Evolutionary conservation across 2,797 vertebrate genomes (phyloP).

Genomic region (Ataeniobius toweri): DNA sequence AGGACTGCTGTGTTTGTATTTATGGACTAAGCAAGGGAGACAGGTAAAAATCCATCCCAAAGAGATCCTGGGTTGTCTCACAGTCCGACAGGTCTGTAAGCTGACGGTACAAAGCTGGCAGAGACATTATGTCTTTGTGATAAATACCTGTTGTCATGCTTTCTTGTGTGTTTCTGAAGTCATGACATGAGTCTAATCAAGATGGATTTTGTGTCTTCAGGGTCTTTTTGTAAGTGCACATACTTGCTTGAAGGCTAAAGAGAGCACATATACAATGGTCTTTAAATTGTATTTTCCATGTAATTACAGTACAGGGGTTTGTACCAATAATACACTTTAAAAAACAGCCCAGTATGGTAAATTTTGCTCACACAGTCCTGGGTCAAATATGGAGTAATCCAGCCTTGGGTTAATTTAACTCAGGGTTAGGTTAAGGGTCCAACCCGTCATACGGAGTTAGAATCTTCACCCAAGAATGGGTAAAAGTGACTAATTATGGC

Average conservation of each 20-base stretch:
- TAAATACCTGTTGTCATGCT: not conserved
- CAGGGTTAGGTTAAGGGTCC: too few species aligned
- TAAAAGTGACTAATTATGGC: too few species aligned
- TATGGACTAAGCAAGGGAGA: constrained; percentile 42
- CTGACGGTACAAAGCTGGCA: constrained; percentile 40
- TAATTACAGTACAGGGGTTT: not conserved
- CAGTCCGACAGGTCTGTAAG: constrained; percentile 40
- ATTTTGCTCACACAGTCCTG: not conserved
- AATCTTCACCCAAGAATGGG: too few species aligned
- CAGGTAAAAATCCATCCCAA: constrained; percentile 50
- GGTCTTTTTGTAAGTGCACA: constrained; percentile 4
- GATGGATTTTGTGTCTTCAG: constrained; percentile 5
- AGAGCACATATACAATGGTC: not conserved
- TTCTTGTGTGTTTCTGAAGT: constrained; percentile 11
- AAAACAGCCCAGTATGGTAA: not conserved
- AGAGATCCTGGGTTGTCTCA: constrained; percentile 44
- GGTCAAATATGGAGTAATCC: too few species aligned
- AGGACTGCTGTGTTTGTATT: constrained; percentile 33
- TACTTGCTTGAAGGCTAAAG: not conserved
- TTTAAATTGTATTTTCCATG: not conserved
- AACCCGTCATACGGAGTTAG: too few species aligned
- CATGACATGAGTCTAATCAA: constrained; percentile 9
- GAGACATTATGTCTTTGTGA: constrained; percentile 23
- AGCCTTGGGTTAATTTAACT: too few species aligned
- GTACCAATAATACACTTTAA: not conserved